Evolutionary conservation across 2,888 invertebrate species (phyloP).

Genomic region (Iphiclides podalirius): DNA sequence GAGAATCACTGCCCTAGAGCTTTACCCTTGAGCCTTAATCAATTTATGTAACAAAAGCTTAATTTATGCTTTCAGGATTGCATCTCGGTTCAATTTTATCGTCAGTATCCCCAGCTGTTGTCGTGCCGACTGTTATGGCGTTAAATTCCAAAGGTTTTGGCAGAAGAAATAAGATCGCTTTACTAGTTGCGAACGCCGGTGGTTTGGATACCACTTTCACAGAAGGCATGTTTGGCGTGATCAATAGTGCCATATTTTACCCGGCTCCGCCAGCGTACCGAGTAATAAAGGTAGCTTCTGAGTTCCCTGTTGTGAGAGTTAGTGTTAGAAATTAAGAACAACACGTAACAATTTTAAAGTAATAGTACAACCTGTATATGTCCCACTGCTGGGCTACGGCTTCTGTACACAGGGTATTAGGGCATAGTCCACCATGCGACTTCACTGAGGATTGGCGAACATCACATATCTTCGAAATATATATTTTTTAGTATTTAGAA

Average conservation of each 20-base stretch:
- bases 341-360: no score
- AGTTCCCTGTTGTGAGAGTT: background rate
- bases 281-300: slow-evolving; percentile 56
- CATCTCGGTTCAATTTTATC: slow-evolving; percentile 91
- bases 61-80: slow-evolving; percentile 69
- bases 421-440: background rate
- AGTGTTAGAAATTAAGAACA: background rate
- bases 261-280: slow-evolving; percentile 82
- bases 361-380: no score
- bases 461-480: no score
- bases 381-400: no score
- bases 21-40: no score
- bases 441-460: no score
- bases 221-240: slow-evolving; percentile 94
- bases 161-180: slow-evolving; percentile 94
- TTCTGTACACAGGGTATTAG: no score
- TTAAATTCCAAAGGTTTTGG: slow-evolving; percentile 91
- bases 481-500: no score
- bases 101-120: slow-evolving; percentile 97
- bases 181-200: slow-evolving; percentile 94
- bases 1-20: no score
- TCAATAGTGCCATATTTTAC: slow-evolving; percentile 92
- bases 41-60: no score
- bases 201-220: slow-evolving; percentile 97
- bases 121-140: slow-evolving; percentile 92